These are phyloP conservation scores for Nomia melanderi DNA, from an alignment of 1,140 invertebrate genomes.

Conservation along the genomic window DNA sequence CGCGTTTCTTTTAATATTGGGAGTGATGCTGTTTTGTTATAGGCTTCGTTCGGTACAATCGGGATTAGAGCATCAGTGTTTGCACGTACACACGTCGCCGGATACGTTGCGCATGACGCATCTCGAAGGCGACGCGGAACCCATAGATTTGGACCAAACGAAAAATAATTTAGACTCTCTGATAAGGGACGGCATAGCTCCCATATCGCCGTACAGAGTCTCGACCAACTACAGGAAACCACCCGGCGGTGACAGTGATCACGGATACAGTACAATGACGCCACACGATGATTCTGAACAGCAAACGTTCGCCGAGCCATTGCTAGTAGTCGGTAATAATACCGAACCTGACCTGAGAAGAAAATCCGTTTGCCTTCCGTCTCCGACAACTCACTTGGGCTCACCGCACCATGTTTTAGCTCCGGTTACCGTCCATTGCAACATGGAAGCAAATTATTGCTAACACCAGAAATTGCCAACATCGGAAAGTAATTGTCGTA, in stretches of 20 bases:
- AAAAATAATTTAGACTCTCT: slow-evolving; percentile 83
- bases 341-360: slow-evolving; percentile 72
- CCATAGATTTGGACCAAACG: slow-evolving; percentile 74
- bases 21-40: slow-evolving; percentile 85
- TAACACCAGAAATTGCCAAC: slow-evolving; percentile 40
- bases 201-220: slow-evolving; percentile 93
- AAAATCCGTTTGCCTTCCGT: slow-evolving; percentile 70
- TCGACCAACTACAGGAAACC: slow-evolving; percentile 90
- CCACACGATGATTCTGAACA: slow-evolving; percentile 93
- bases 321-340: slow-evolving; percentile 79
- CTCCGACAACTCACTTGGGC: slow-evolving; percentile 79
- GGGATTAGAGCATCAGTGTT: slow-evolving; percentile 76
- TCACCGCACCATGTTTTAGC: slow-evolving; percentile 88
- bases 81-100: slow-evolving; percentile 76
- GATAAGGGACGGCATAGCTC: slow-evolving; percentile 82
- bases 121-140: slow-evolving; percentile 73
- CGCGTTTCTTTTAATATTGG: slow-evolving; percentile 83
- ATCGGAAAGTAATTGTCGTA: neutral
- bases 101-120: slow-evolving; percentile 78
- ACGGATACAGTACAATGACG: slow-evolving; percentile 97
- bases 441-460: slow-evolving; percentile 86
- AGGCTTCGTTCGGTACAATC: slow-evolving; percentile 79
- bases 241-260: slow-evolving; percentile 92
- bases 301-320: slow-evolving; percentile 86
- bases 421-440: slow-evolving; percentile 92